These are phyloP conservation scores for Melanerpes aurifrons DNA, from an alignment of 2,113 vertebrate species.

Conservation along the genomic window DNA sequence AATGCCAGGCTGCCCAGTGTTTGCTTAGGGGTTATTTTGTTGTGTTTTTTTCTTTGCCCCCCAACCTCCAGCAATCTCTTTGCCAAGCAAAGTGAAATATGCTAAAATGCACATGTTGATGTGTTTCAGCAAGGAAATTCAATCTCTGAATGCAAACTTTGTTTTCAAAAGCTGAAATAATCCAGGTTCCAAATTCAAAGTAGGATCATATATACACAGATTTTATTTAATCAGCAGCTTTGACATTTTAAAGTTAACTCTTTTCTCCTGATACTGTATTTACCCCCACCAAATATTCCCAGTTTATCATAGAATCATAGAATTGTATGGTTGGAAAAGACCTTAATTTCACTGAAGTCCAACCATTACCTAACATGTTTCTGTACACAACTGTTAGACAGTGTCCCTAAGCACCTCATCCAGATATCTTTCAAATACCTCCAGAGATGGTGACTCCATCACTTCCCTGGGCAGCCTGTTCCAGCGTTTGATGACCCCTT, in stretches of 20 bases:
- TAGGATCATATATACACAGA: background rate
- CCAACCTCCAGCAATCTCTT: background rate
- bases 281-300: background rate
- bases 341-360: no score
- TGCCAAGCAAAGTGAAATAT: constrained; percentile 37
- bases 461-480: no score
- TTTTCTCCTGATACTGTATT: background rate
- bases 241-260: background rate
- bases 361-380: no score
- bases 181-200: background rate
- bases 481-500: no score
- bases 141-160: background rate
- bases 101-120: constrained; percentile 40
- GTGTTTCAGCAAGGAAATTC: constrained; percentile 24
- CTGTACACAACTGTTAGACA: no score
- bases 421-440: no score
- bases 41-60: background rate
- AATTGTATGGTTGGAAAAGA: no score
- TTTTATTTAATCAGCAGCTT: constrained; percentile 1
- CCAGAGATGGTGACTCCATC: no score
- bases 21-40: background rate
- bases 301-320: background rate
- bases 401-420: no score
- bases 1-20: background rate
- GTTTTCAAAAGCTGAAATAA: constrained; percentile 1